Percentiles rank a stretch among this genome's conserved stretches.
Evolutionary conservation across 2,888 invertebrate genomes (phyloP).

Genomic region (Drosophila koepferae): DNA sequence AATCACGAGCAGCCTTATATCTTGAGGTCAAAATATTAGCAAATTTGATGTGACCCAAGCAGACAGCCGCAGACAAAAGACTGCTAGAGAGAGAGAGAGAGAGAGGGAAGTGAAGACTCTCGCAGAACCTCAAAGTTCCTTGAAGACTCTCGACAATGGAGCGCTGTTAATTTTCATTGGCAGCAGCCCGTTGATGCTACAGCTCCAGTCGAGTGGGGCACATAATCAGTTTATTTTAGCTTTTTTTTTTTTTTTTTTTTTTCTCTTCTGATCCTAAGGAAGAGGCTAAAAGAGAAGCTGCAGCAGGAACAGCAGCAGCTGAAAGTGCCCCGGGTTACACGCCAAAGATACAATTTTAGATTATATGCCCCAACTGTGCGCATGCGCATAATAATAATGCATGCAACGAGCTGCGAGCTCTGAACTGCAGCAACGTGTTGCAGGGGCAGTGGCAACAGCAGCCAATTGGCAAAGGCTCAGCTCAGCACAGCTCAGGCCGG

Average conservation of each 20-base stretch:
- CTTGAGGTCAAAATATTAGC: slow-evolving; percentile 76
- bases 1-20: slow-evolving; percentile 50
- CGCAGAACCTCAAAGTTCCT: slow-evolving; percentile 25
- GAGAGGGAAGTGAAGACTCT: slow-evolving; percentile 13
- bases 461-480: slow-evolving; percentile 70
- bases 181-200: slow-evolving; percentile 17
- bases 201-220: slow-evolving; percentile 59
- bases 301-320: slow-evolving; percentile 41
- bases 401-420: slow-evolving; percentile 69
- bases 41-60: slow-evolving; percentile 73
- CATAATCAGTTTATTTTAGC: slow-evolving; percentile 78
- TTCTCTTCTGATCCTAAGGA: slow-evolving; percentile 12
- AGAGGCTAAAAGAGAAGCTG: slow-evolving; percentile 28
- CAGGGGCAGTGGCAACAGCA: slow-evolving; percentile 40
- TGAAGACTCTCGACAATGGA: slow-evolving; percentile 16
- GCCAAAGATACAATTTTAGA: slow-evolving; percentile 84
- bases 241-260: slow-evolving; percentile 36
- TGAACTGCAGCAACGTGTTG: slow-evolving; percentile 22
- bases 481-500: slow-evolving; percentile 48
- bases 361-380: slow-evolving; percentile 82
- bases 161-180: slow-evolving; percentile 67
- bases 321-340: slow-evolving; percentile 84
- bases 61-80: slow-evolving; percentile 34
- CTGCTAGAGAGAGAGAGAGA: not conserved
- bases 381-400: slow-evolving; percentile 83